These are phyloP conservation scores for Brachypteracias leptosomus DNA, from an alignment of 2,113 vertebrate species.

Conservation along the genomic window DNA sequence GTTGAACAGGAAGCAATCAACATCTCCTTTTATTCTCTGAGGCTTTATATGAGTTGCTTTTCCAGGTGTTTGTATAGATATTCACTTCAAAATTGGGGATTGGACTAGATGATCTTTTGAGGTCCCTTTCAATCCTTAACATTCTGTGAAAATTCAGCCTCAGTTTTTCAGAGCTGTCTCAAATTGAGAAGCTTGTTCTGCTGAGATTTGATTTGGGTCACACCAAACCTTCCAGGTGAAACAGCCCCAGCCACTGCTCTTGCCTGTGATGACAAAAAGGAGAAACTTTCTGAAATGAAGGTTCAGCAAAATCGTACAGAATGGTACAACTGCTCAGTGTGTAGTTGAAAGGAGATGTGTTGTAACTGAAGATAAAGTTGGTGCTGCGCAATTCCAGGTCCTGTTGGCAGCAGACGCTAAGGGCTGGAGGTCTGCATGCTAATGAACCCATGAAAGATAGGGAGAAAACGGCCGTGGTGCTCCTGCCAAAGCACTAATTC, in stretches of 20 bases:
- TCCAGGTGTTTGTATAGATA: not conserved
- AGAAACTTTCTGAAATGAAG: constrained; percentile 30
- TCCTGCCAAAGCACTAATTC: constrained; percentile 63
- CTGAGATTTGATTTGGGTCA: not conserved
- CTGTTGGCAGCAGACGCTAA: constrained; percentile 54
- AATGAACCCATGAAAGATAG: constrained; percentile 53
- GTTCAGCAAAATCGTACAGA: not conserved
- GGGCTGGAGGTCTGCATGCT: constrained; percentile 48
- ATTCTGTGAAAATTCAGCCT: too few relatives aligned
- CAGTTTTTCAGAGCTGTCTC: not conserved
- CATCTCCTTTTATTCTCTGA: not conserved
- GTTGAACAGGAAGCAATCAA: not conserved
- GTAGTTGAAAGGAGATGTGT: constrained; percentile 49
- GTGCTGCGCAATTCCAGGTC: constrained; percentile 70
- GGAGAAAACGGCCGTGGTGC: not conserved
- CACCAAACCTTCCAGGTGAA: not conserved
- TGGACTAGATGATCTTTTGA: too few relatives aligned
- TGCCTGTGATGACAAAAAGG: not conserved
- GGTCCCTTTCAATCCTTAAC: too few relatives aligned
- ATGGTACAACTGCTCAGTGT: not conserved
- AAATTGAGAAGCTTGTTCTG: not conserved
- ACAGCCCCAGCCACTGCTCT: not conserved
- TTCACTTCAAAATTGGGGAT: not conserved
- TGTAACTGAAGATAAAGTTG: constrained; percentile 57
- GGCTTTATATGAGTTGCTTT: not conserved